Conservation (phyloP, 2,888 invertebrate genomes). For the Desoria tigrina region DNA sequence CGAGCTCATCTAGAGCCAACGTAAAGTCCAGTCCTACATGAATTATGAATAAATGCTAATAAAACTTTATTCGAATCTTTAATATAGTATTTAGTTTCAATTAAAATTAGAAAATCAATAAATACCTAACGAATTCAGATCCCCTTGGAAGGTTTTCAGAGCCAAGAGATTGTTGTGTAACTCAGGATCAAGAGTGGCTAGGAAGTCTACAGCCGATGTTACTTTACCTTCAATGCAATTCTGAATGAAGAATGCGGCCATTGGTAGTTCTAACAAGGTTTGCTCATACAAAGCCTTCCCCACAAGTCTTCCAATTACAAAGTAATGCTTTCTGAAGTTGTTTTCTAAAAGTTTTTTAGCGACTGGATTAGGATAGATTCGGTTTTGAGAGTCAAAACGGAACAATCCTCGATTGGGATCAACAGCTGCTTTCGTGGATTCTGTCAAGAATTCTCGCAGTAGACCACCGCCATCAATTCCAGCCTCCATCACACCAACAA, state of each 20-base stretch:
- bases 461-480: constrained; percentile 98
- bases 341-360: constrained; percentile 82
- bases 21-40: constrained; percentile 83
- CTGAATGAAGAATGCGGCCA: constrained; percentile 93
- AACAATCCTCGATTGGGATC: constrained; percentile 96
- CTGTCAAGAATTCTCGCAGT: constrained; percentile 91
- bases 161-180: constrained; percentile 87
- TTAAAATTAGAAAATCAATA: not conserved
- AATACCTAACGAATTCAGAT: constrained; percentile 75
- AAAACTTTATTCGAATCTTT: constrained; percentile 54
- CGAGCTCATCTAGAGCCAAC: constrained; percentile 82
- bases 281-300: constrained; percentile 97
- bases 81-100: constrained; percentile 7
- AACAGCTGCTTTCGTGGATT: constrained; percentile 89
- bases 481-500: constrained; percentile 87
- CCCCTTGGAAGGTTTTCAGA: constrained; percentile 80
- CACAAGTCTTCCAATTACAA: constrained; percentile 88
- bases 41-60: constrained; percentile 45
- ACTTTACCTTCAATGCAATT: constrained; percentile 77
- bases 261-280: constrained; percentile 86
- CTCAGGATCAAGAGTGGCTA: constrained; percentile 89
- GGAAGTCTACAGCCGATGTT: constrained; percentile 83
- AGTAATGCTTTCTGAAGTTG: constrained; percentile 87
- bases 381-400: constrained; percentile 81
- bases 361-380: constrained; percentile 94